Percentiles rank a stretch among this genome's conserved stretches.
Conservation (phyloP, 2,888 invertebrate genomes). For the Nemurella pictetii region DNA sequence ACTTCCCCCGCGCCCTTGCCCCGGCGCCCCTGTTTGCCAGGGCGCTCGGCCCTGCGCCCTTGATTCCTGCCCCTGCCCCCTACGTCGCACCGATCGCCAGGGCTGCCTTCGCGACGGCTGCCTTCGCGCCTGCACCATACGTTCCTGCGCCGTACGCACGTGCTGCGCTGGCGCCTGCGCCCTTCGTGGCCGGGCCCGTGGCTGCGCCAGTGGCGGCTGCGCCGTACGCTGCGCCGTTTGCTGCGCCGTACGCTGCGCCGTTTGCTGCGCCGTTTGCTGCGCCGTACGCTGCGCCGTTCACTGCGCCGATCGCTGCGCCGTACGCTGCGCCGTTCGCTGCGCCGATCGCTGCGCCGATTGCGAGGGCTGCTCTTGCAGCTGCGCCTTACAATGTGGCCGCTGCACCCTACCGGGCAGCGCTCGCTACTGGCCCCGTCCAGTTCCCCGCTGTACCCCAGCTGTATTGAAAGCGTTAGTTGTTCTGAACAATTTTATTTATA, state of each 20-base stretch:
- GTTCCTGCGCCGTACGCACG: too few relatives aligned
- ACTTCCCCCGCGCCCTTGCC: background rate
- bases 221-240: background rate
- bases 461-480: too few relatives aligned
- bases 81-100: background rate
- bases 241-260: background rate
- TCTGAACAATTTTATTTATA: background rate
- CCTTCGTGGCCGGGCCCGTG: background rate
- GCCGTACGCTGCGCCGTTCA: background rate
- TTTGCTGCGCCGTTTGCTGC: background rate
- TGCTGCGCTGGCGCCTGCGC: background rate
- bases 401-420: background rate
- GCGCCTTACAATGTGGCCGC: background rate
- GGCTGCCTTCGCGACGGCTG: background rate
- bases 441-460: background rate
- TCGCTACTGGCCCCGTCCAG: background rate
- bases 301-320: background rate
- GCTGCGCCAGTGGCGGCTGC: background rate
- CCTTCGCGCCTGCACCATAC: background rate
- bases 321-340: background rate
- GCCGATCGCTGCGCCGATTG: background rate
- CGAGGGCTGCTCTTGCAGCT: background rate
- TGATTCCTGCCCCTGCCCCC: background rate
- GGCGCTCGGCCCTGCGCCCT: conserved; percentile 46
- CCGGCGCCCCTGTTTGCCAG: conserved; percentile 42